phyloP scores from a whole-genome alignment of 1,140 invertebrate genomes.

The Riptortus pedestris region DNA sequence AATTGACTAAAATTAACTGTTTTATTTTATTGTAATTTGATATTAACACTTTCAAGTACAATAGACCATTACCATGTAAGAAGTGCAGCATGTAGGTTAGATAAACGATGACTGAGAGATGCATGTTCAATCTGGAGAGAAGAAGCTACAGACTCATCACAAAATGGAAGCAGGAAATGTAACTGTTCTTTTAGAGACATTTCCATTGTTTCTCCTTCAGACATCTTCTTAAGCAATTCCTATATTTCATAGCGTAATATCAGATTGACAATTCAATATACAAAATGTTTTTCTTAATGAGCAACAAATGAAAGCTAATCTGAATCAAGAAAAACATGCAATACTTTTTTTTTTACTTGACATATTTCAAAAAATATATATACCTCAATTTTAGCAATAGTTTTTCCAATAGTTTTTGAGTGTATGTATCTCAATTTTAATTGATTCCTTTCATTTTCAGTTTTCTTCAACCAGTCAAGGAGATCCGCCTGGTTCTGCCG shows the following conservation, averaged over 20 bases:
- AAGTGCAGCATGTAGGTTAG: conserved; percentile 64
- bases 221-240: conserved; percentile 10
- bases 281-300: too few relatives aligned
- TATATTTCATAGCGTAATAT: background rate
- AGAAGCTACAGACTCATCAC: conserved; percentile 55
- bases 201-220: background rate
- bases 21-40: too few relatives aligned
- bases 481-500: conserved; percentile 58
- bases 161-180: conserved; percentile 38
- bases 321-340: too few relatives aligned
- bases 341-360: too few relatives aligned
- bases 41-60: too few relatives aligned
- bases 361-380: too few relatives aligned
- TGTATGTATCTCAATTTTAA: conserved; percentile 71
- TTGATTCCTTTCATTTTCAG: conserved; percentile 64
- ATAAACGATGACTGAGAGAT: conserved; percentile 59
- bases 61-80: conserved; percentile 70
- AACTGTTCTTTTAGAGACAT: conserved; percentile 2
- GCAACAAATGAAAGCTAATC: too few relatives aligned
- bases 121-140: conserved; percentile 70
- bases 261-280: too few relatives aligned
- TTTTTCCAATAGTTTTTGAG: conserved; percentile 57
- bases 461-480: conserved; percentile 64
- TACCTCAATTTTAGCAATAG: conserved; percentile 50
- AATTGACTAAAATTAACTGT: too few relatives aligned